A percentile compares a stretch with the other conserved stretches of the same genome.
These are phyloP conservation scores for Pogonomyrmex barbatus DNA, from an alignment of 1,140 invertebrate species.

Conservation along the genomic window DNA sequence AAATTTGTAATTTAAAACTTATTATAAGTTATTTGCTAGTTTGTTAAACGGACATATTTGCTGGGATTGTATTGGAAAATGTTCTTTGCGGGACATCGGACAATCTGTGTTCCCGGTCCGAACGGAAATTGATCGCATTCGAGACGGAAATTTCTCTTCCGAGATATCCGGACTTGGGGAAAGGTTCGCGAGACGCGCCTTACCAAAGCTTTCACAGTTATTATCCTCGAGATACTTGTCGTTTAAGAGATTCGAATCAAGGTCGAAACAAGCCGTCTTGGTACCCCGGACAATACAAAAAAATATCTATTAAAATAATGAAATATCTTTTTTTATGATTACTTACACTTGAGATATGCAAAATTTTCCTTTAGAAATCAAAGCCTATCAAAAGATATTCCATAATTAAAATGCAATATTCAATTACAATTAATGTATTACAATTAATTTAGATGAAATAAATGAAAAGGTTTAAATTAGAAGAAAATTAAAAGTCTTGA, in stretches of 20 bases:
- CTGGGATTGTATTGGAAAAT: constrained; percentile 7
- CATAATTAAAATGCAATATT: background rate
- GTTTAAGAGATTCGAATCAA: constrained; percentile 75
- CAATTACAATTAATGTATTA: too few relatives aligned
- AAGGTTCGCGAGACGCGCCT: constrained; percentile 67
- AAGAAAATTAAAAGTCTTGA: background rate
- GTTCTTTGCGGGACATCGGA: background rate
- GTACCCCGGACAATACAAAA: background rate
- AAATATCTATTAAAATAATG: background rate
- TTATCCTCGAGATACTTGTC: constrained; percentile 82
- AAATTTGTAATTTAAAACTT: background rate
- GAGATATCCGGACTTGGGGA: constrained; percentile 56
- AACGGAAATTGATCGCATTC: constrained; percentile 54
- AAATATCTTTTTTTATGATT: background rate
- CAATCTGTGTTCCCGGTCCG: background rate
- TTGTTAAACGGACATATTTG: background rate
- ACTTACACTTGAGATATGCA: background rate
- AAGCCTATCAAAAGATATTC: background rate
- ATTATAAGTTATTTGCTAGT: background rate
- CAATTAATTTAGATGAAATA: background rate
- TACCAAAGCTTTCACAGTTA: constrained; percentile 82
- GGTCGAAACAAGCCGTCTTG: constrained; percentile 9
- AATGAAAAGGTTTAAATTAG: background rate
- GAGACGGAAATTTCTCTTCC: constrained; percentile 64
- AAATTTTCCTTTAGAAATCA: background rate